phyloP scores from a whole-genome alignment of 2,797 vertebrate species.

The Spinus olivaceus region DNA sequence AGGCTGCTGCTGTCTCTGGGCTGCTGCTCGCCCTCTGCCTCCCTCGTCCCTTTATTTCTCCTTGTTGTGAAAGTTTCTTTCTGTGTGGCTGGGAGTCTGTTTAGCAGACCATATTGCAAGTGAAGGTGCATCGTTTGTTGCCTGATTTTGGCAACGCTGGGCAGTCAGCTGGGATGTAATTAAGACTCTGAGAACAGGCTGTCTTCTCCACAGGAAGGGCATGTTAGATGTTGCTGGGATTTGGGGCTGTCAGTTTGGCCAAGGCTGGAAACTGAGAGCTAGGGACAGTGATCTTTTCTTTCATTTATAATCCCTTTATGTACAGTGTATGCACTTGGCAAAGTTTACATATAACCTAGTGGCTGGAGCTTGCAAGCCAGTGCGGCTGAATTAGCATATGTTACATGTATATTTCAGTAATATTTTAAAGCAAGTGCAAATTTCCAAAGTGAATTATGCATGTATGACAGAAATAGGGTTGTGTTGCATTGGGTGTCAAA shows the following conservation, averaged over 20 bases:
- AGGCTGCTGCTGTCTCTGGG: not conserved
- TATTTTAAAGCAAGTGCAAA: constrained; percentile 86
- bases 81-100: constrained; percentile 75
- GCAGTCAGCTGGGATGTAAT: constrained; percentile 95
- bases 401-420: constrained; percentile 96
- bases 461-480: constrained; percentile 84
- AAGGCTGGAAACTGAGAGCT: constrained; percentile 83
- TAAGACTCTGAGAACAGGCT: constrained; percentile 91
- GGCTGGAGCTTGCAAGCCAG: constrained; percentile 75
- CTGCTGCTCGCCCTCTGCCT: constrained; percentile 69
- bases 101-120: constrained; percentile 89
- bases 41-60: constrained; percentile 69
- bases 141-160: constrained; percentile 83
- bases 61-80: constrained; percentile 73
- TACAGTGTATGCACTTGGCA: constrained; percentile 82
- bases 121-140: constrained; percentile 86
- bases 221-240: constrained; percentile 95
- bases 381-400: constrained; percentile 89
- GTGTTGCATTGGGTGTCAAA: constrained; percentile 86
- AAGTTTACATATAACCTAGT: constrained; percentile 79
- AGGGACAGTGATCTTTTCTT: constrained; percentile 89
- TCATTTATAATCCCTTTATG: constrained; percentile 96
- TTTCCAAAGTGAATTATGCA: constrained; percentile 95
- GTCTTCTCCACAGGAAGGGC: constrained; percentile 92
- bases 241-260: constrained; percentile 87